A percentile compares a stretch with the other conserved stretches of the same genome.
Evolutionary conservation across 2,797 vertebrate species (phyloP).

Genomic region (Loriculus beryllinus): DNA sequence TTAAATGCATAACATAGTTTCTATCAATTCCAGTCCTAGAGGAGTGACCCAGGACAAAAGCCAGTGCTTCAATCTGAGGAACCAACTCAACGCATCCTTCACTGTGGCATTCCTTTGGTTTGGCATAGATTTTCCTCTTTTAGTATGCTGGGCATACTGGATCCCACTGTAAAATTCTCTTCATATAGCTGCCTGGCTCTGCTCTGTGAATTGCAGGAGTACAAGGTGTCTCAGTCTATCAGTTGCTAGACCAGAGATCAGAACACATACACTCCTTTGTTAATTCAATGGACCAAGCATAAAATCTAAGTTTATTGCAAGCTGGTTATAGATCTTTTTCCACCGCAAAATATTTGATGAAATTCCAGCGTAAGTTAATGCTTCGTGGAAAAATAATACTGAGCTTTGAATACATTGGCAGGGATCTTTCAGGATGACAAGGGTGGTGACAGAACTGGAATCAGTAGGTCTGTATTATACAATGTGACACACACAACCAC

Average conservation of each 20-base stretch:
- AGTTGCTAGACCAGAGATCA: background rate
- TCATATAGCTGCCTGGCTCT: background rate
- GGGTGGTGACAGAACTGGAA: background rate
- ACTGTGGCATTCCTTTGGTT: background rate
- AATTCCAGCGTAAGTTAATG: background rate
- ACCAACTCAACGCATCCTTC: background rate
- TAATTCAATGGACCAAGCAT: background rate
- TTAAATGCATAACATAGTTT: background rate
- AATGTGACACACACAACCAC: background rate
- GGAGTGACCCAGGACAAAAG: background rate
- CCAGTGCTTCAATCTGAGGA: background rate
- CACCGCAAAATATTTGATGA: background rate
- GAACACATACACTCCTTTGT: background rate
- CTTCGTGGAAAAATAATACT: background rate
- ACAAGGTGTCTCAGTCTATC: fast-evolving
- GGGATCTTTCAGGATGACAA: background rate
- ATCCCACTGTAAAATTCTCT: background rate
- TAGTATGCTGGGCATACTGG: background rate
- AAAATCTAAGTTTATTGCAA: background rate
- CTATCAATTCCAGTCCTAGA: background rate
- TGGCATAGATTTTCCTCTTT: background rate
- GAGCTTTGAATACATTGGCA: background rate
- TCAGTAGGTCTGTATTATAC: background rate
- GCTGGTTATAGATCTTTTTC: fast-evolving
- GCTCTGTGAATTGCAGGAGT: background rate